Conservation (phyloP, 92 coral and sea anemone genomes). For the Actinostola sp. region DNA sequence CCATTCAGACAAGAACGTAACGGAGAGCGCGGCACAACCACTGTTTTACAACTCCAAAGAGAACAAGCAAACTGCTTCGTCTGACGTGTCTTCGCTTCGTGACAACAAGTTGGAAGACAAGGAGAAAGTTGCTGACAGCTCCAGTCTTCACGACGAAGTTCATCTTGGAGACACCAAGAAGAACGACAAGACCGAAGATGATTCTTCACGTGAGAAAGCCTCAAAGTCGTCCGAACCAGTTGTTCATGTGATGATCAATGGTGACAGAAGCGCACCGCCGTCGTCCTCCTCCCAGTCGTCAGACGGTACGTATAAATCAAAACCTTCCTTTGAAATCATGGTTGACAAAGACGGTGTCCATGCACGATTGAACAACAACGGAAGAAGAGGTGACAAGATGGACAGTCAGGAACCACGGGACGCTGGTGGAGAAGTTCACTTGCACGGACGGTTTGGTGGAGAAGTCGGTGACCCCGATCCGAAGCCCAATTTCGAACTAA, state of each 20-base stretch:
- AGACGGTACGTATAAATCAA: conserved; percentile 11
- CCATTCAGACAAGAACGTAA: neutral
- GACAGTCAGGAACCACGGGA: neutral
- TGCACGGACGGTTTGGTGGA: conserved; percentile 9
- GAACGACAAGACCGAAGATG: conserved; percentile 9
- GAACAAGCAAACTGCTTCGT: too few species aligned
- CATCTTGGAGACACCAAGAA: conserved; percentile 8
- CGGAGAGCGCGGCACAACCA: neutral
- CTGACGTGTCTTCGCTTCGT: too few species aligned
- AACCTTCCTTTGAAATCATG: conserved; percentile 24
- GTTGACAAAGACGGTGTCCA: conserved; percentile 16
- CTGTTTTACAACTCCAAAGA: conserved; percentile 1
- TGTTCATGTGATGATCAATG: conserved; percentile 14
- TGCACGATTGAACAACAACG: neutral
- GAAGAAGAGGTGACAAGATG: neutral
- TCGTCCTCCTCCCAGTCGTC: conserved; percentile 3
- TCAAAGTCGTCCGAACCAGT: conserved; percentile 5
- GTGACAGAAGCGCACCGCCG: neutral
- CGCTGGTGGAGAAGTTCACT: neutral
- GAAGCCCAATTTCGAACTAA: conserved; percentile 23
- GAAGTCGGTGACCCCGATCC: neutral
- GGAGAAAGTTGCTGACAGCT: neutral
- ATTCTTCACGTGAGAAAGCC: neutral
- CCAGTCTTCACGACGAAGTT: neutral
- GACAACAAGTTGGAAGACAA: neutral